These are phyloP conservation scores for Lypha dubia DNA, from an alignment of 2,888 invertebrate genomes.

Conservation along the genomic window DNA sequence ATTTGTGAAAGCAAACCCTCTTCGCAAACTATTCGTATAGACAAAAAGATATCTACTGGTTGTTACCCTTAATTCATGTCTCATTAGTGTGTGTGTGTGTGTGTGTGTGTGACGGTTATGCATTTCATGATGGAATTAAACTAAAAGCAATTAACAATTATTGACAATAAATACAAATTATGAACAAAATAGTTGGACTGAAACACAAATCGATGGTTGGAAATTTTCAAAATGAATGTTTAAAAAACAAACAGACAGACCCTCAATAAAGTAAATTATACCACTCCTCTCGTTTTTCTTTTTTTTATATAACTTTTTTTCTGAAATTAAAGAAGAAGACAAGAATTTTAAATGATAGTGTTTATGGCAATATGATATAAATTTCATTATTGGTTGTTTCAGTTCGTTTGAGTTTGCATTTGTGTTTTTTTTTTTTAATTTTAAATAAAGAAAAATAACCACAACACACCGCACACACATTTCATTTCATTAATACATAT, in stretches of 20 bases:
- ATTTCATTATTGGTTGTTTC: conserved; percentile 44
- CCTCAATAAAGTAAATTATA: conserved; percentile 23
- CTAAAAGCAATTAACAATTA: conserved; percentile 64
- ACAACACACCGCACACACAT: conserved; percentile 43
- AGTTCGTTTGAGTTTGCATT: no score
- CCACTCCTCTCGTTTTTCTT: conserved; percentile 14
- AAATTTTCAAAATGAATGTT: conserved; percentile 24
- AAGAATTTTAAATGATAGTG: conserved; percentile 59
- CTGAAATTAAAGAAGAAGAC: conserved; percentile 31
- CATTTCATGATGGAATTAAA: conserved; percentile 13
- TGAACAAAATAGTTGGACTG: conserved; percentile 57
- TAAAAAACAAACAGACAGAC: conserved; percentile 11
- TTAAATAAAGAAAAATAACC: conserved; percentile 53
- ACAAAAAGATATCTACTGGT: no score
- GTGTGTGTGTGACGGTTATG: background rate
- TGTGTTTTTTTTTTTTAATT: conserved; percentile 33
- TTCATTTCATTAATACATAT: conserved; percentile 68
- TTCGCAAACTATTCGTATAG: background rate
- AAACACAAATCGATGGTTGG: conserved; percentile 27
- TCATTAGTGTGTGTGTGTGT: no score
- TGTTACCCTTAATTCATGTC: conserved; percentile 16
- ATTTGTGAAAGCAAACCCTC: conserved; percentile 16
- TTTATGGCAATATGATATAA: conserved; percentile 60
- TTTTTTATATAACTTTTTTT: background rate
- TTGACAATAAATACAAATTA: conserved; percentile 70